A percentile compares a stretch with the other conserved stretches of the same genome.
Evolutionary conservation across 2,113 vertebrate genomes (phyloP).

Genomic region (Macroglossus sobrinus): DNA sequence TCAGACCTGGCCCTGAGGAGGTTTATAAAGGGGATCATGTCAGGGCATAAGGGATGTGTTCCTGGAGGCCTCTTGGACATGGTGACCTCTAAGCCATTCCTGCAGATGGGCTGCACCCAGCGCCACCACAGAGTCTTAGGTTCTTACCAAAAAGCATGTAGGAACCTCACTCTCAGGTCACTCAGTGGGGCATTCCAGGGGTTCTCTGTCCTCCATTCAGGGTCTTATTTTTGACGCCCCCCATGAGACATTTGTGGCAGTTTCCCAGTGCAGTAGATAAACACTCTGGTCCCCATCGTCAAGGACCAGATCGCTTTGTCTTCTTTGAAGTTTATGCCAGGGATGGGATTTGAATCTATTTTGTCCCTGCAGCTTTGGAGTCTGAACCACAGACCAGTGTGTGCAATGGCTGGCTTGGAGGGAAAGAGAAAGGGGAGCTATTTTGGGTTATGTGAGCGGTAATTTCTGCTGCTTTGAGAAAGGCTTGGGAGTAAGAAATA

Average conservation of each 20-base stretch:
- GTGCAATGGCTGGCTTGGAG: constrained; percentile 66
- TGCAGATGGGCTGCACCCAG: neutral
- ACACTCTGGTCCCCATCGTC: constrained; percentile 61
- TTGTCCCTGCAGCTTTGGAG: constrained; percentile 75
- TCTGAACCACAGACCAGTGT: constrained; percentile 77
- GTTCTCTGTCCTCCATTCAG: neutral
- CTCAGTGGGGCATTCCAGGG: neutral
- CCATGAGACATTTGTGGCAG: neutral
- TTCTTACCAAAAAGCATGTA: neutral
- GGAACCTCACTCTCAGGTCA: neutral
- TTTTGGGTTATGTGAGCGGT: constrained; percentile 74
- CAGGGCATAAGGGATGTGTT: neutral
- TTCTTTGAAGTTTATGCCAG: constrained; percentile 78
- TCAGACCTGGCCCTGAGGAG: neutral
- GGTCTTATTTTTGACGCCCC: neutral
- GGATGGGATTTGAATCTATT: constrained; percentile 75
- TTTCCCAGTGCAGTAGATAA: neutral
- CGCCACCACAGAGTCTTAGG: neutral
- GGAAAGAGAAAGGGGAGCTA: constrained; percentile 69
- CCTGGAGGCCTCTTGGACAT: neutral
- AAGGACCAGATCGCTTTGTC: constrained; percentile 60
- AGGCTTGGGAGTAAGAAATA: neutral
- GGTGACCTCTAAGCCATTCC: neutral
- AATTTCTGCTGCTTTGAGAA: constrained; percentile 73
- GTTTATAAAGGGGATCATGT: neutral